Evolutionary conservation across 1,140 invertebrate species (phyloP).

Genomic region (Ceratoteleas bidentatus): DNA sequence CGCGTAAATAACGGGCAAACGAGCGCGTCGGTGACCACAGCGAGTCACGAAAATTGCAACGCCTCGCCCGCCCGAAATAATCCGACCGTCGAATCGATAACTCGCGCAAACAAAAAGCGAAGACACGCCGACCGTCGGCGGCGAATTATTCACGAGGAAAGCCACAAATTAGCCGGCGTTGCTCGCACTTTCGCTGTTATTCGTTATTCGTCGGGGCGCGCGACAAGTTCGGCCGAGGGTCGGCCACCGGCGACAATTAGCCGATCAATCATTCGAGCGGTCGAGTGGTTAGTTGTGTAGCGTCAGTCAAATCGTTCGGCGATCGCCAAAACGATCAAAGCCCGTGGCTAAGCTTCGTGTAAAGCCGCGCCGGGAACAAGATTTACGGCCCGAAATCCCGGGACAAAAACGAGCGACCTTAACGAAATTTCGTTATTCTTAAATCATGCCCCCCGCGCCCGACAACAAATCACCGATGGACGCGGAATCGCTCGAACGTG

Average conservation of each 20-base stretch:
- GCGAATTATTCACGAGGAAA: slow-evolving; percentile 60
- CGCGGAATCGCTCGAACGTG: too few relatives aligned
- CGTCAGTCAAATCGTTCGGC: slow-evolving; percentile 79
- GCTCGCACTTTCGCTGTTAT: slow-evolving; percentile 39
- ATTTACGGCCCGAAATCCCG: slow-evolving; percentile 11
- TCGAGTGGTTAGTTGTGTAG: slow-evolving; percentile 82
- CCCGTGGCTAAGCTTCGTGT: slow-evolving; percentile 75
- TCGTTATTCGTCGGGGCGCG: slow-evolving; percentile 44
- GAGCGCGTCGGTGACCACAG: too few relatives aligned
- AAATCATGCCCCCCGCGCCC: slow-evolving; percentile 15
- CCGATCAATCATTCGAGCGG: slow-evolving; percentile 80
- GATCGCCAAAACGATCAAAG: slow-evolving; percentile 75
- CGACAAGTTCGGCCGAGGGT: slow-evolving; percentile 59
- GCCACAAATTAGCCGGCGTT: slow-evolving; percentile 55
- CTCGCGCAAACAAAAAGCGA: slow-evolving; percentile 23
- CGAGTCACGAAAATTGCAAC: too few relatives aligned
- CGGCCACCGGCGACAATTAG: slow-evolving; percentile 72
- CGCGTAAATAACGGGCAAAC: too few relatives aligned
- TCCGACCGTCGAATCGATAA: too few relatives aligned
- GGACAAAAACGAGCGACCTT: too few relatives aligned
- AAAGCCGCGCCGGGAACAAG: slow-evolving; percentile 26
- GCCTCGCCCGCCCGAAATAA: too few relatives aligned
- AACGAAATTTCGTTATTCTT: slow-evolving; percentile 37
- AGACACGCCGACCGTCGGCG: slow-evolving; percentile 2
- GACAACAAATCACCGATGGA: slow-evolving; percentile 36